Conservation (phyloP, 2,888 invertebrate genomes). For the Eristalinus sepulchralis region DNA sequence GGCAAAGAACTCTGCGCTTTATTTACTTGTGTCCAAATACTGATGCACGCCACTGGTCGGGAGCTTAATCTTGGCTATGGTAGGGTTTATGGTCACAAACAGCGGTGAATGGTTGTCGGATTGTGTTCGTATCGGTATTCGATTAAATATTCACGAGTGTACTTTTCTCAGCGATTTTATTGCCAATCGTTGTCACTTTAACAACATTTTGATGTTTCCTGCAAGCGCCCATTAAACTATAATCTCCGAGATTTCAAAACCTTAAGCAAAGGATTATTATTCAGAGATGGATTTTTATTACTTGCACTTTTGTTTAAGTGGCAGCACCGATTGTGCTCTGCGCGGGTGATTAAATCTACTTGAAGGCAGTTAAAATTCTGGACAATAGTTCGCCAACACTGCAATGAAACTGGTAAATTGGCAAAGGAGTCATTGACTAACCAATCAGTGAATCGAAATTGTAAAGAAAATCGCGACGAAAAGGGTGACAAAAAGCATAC, state of each 20-base stretch:
- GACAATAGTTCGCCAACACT: neutral
- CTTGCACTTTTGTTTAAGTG: slow-evolving; percentile 7
- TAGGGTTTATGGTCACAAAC: neutral
- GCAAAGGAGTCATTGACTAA: neutral
- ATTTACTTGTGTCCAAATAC: neutral
- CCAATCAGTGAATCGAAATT: neutral
- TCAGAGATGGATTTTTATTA: slow-evolving; percentile 25
- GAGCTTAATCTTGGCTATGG: neutral
- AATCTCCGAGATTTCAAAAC: slow-evolving; percentile 31
- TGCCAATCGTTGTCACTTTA: slow-evolving; percentile 37
- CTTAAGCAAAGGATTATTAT: slow-evolving; percentile 28
- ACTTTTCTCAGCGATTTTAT: neutral
- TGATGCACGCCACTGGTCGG: neutral
- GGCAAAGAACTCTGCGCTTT: slow-evolving; percentile 2
- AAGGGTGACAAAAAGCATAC: too few species aligned
- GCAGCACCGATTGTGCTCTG: neutral
- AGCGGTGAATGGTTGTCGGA: neutral
- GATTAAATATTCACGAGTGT: slow-evolving; percentile 4
- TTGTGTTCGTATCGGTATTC: slow-evolving; percentile 19
- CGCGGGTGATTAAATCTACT: neutral
- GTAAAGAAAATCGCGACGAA: neutral
- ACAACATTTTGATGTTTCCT: slow-evolving; percentile 51
- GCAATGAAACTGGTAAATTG: neutral
- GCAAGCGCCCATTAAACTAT: slow-evolving; percentile 29
- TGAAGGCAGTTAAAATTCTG: slow-evolving; percentile 10